These are phyloP conservation scores for Lamellibrachia luymesi DNA, from an alignment of 1,140 invertebrate genomes.

Conservation along the genomic window DNA sequence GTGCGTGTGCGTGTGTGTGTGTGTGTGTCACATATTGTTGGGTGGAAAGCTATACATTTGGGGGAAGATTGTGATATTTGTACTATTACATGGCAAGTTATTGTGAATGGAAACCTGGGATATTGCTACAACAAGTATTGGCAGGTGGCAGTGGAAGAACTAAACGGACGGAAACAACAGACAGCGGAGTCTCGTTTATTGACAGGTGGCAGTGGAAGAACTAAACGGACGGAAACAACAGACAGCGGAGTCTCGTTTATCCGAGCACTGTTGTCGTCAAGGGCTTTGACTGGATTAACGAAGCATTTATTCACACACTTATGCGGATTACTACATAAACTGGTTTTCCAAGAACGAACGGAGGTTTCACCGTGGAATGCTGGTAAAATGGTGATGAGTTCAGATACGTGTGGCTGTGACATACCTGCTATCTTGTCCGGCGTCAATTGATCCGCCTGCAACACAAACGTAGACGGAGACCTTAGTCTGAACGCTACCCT, in stretches of 20 bases:
- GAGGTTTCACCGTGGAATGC: neutral
- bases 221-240: too few relatives aligned
- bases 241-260: neutral
- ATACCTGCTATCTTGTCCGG: conserved; percentile 27
- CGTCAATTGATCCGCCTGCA: conserved; percentile 28
- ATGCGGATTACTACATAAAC: neutral
- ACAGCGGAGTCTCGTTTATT: neutral
- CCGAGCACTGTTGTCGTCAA: neutral
- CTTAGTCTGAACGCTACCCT: neutral
- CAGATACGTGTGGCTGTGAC: neutral
- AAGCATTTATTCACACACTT: neutral
- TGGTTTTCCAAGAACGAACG: neutral
- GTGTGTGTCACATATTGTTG: neutral
- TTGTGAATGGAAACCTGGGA: neutral
- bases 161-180: too few relatives aligned
- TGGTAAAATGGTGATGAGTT: neutral
- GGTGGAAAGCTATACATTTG: neutral
- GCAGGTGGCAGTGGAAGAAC: neutral
- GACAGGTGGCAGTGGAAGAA: neutral
- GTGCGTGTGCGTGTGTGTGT: neutral
- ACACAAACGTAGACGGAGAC: conserved; percentile 6
- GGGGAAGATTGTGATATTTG: neutral
- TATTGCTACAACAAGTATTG: neutral
- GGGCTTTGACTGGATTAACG: neutral
- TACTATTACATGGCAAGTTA: too few relatives aligned